Conservation (phyloP, 2,113 vertebrate species). For the rat (Rattus norvegicus) region DNA sequence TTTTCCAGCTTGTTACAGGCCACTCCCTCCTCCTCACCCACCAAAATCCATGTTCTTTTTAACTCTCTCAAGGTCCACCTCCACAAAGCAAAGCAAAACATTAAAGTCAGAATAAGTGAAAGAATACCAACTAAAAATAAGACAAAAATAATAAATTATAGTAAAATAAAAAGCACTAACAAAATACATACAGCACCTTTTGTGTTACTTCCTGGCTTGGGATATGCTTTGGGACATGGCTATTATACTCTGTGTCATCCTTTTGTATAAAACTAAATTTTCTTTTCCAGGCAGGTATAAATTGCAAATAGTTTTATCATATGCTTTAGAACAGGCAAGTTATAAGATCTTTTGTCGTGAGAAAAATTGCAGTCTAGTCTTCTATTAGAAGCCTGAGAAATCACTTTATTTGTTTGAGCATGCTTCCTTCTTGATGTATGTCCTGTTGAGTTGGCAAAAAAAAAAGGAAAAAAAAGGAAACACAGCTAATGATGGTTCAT, state of each 20-base stretch:
- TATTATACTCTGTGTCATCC: rapidly evolving
- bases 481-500: background rate
- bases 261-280: background rate
- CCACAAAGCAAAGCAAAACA: background rate
- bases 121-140: no score
- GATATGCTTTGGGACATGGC: rapidly evolving
- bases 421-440: background rate
- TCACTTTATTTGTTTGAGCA: background rate
- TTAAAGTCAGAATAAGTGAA: background rate
- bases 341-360: background rate
- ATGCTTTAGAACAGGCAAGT: background rate
- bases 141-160: background rate
- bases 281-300: background rate
- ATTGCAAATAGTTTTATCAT: background rate
- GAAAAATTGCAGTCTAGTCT: background rate
- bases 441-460: background rate
- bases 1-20: rapidly evolving
- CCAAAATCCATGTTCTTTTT: background rate
- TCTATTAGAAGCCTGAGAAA: background rate
- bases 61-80: no score
- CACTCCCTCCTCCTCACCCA: no score
- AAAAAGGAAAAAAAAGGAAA: background rate
- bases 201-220: no score
- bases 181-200: background rate
- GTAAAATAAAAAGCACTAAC: background rate